Evolutionary conservation across 2,113 vertebrate genomes (phyloP).

Genomic region (Forbesichthys agassizii): DNA sequence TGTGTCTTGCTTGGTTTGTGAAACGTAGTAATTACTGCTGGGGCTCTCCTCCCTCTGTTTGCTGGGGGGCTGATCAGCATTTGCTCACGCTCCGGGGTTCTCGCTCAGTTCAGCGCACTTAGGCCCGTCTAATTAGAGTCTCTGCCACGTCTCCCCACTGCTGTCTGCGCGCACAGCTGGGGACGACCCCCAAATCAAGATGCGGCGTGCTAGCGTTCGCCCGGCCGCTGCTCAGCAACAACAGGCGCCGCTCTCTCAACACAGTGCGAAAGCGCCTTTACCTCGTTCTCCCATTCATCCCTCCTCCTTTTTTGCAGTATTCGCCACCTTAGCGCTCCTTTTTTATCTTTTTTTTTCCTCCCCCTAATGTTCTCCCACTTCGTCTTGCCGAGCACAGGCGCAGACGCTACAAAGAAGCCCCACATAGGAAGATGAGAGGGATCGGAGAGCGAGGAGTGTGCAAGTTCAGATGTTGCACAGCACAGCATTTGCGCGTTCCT

Average conservation of each 20-base stretch:
- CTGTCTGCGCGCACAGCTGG: constrained; percentile 75
- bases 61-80: constrained; percentile 67
- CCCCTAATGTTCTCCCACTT: constrained; percentile 64
- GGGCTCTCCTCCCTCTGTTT: constrained; percentile 73
- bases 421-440: constrained; percentile 75
- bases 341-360: neutral
- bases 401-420: constrained; percentile 72
- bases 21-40: constrained; percentile 81
- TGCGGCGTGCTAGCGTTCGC: constrained; percentile 45
- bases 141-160: constrained; percentile 67
- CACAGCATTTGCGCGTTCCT: neutral
- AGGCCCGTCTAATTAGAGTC: constrained; percentile 79
- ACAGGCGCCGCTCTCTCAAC: constrained; percentile 51
- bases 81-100: constrained; percentile 71
- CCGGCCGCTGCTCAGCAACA: constrained; percentile 56
- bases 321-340: constrained; percentile 47
- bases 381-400: constrained; percentile 62
- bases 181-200: constrained; percentile 68
- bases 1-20: constrained; percentile 77
- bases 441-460: constrained; percentile 64
- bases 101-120: constrained; percentile 76
- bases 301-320: constrained; percentile 36
- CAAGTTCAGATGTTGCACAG: constrained; percentile 63
- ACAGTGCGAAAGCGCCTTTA: constrained; percentile 45
- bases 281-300: constrained; percentile 53